A percentile compares a stretch with the other conserved stretches of the same genome.
phyloP scores from a whole-genome alignment of 2,888 invertebrate species.

The Leucoptera coffeella region DNA sequence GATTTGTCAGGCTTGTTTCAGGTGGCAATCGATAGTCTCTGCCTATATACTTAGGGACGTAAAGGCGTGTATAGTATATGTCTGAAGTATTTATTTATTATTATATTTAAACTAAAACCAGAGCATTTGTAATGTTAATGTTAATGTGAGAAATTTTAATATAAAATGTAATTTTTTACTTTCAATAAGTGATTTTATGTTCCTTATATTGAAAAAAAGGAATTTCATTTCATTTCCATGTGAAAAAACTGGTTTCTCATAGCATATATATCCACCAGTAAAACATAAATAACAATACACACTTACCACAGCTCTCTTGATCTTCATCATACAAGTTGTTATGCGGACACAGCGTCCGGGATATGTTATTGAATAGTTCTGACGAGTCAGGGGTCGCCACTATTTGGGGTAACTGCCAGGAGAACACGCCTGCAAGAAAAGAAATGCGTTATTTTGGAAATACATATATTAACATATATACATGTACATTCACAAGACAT shows the following conservation, averaged over 20 bases:
- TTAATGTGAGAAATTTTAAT: no score
- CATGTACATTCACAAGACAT: no score
- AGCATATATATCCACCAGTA: no score
- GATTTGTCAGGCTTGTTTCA: not conserved
- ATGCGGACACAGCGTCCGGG: slow-evolving; percentile 59
- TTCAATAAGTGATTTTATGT: no score
- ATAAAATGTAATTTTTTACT: no score
- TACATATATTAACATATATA: not conserved
- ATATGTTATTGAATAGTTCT: slow-evolving; percentile 47
- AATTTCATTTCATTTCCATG: no score
- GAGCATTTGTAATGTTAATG: no score
- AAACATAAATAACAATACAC: no score
- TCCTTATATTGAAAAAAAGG: no score
- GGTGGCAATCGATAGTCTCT: no score
- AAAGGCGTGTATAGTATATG: not conserved
- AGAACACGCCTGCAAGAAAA: slow-evolving; percentile 54
- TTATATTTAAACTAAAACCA: not conserved
- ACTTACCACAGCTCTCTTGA: slow-evolving; percentile 30
- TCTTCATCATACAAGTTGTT: slow-evolving; percentile 38
- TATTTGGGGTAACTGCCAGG: slow-evolving; percentile 71
- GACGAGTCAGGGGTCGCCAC: slow-evolving; percentile 47
- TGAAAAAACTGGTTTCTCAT: no score
- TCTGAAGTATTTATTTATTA: not conserved
- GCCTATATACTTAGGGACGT: no score
- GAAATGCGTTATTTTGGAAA: not conserved